phyloP scores from a whole-genome alignment of 2,888 invertebrate species.

The Agrenia bidenticulata region DNA sequence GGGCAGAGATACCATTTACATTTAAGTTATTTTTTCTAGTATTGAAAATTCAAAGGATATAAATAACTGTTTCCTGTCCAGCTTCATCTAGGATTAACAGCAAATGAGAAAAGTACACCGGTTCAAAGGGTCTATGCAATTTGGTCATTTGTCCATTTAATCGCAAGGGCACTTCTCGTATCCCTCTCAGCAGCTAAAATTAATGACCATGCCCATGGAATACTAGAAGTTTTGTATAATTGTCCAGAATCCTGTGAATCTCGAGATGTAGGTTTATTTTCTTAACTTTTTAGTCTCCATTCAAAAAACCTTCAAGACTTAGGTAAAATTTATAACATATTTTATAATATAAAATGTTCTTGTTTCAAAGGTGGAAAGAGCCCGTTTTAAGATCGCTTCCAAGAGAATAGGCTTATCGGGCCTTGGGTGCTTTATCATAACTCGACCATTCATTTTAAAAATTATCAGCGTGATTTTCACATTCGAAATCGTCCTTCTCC shows the following conservation, averaged over 20 bases:
- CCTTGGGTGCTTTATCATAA: constrained; percentile 40
- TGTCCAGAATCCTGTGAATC: constrained; percentile 39
- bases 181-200: constrained; percentile 41
- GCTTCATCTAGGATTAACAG: constrained; percentile 36
- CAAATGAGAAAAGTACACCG: neutral
- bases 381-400: constrained; percentile 26
- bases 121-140: constrained; percentile 35
- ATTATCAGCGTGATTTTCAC: constrained; percentile 44
- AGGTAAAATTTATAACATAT: neutral
- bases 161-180: constrained; percentile 29
- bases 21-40: neutral
- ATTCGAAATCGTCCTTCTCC: constrained; percentile 46
- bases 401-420: constrained; percentile 33
- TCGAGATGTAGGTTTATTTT: constrained; percentile 26
- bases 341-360: neutral
- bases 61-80: neutral
- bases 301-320: too few relatives aligned
- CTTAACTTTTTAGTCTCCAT: too few relatives aligned
- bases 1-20: too few relatives aligned
- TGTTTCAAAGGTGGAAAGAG: constrained; percentile 30
- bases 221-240: constrained; percentile 29
- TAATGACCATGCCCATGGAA: constrained; percentile 37
- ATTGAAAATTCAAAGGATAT: neutral
- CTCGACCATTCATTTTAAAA: constrained; percentile 43
- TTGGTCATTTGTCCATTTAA: constrained; percentile 47